Base-by-base conservation (phyloP, 2,797 vertebrate species). In the Sphaeramia orbicularis region DNA sequence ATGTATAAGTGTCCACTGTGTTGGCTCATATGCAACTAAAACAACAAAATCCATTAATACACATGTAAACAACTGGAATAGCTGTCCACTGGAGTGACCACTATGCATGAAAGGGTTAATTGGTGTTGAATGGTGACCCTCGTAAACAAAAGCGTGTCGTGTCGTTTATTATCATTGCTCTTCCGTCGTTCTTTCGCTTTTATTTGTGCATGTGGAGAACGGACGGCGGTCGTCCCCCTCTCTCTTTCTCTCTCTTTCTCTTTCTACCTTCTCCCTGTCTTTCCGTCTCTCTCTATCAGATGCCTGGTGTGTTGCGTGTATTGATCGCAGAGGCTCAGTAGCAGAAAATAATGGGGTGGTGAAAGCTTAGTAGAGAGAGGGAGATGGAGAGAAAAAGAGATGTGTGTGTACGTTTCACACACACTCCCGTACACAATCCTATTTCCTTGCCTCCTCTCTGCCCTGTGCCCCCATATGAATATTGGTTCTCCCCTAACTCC, bases 271-370 rank as follows among this genome's bases (percentile, higher is more conserved):
- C 40, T 38, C 55, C 61, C n/a, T n/a, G n/a, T n/a, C n/a, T n/a
- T n/a, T n/a, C n/a, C n/a, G 37, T 52, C 55, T 80, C 71, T 65
- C 69, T 76, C 72, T 73, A 85, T 94, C 94, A 93, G 86, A 94
- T 88, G 90, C 74, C 89, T 83, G 86, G 94, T 93, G 93, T 91
- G 93, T 93, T 90, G 92, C 86, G 90, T 75, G 86, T 96, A 96
- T 95, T 94, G 96, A 97, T 96, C 93, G 92, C 90, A 81, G 91
- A 76, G 90, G 91, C 93, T 95, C 92, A 93, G 94, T 94, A 94
- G 93, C 92, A 95, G 93, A 96, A 95, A 95, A 95, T 93, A 95
- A 94, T 93, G 90, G 92, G 90, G 84, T 88, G 88, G 87, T 85
- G 89, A 94, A 94, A 93, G 92, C 89, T 90, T 91, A 91, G 89